phyloP scores from a whole-genome alignment of 2,888 invertebrate genomes.

The Antheraea yamamai region DNA sequence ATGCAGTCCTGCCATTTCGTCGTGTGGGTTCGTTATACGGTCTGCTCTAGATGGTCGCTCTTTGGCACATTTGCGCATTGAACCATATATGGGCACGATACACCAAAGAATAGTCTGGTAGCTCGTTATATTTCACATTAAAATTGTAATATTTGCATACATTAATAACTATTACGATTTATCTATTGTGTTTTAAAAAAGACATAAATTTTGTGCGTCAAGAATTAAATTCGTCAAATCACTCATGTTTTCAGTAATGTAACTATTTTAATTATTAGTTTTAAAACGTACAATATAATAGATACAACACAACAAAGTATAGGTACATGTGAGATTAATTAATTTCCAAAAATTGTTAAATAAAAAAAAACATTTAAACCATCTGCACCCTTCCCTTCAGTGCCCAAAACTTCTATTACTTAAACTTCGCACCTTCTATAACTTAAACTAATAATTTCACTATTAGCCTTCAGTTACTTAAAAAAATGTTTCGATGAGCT shows the following conservation, averaged over 20 bases:
- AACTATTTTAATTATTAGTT: too few species aligned
- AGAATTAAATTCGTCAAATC: background rate
- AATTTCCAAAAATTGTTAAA: background rate
- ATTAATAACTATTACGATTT: background rate
- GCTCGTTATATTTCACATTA: background rate
- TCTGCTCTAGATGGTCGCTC: conserved; percentile 47
- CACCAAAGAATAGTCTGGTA: conserved; percentile 57
- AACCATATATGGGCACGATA: conserved; percentile 66
- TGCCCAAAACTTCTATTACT: too few species aligned
- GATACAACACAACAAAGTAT: background rate
- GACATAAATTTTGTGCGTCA: background rate
- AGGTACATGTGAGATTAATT: background rate
- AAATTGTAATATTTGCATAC: background rate
- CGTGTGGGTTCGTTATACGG: conserved; percentile 37
- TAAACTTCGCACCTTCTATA: too few species aligned
- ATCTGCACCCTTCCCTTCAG: too few species aligned
- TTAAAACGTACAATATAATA: background rate
- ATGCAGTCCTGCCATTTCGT: conserved; percentile 34
- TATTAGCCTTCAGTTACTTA: too few species aligned
- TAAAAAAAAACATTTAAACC: background rate
- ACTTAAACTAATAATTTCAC: too few species aligned
- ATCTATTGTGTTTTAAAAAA: background rate
- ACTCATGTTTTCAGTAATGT: background rate
- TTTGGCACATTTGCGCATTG: conserved; percentile 76
- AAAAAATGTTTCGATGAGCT: too few species aligned